phyloP scores from a whole-genome alignment of 2,113 vertebrate genomes.

The Vombatus ursinus region DNA sequence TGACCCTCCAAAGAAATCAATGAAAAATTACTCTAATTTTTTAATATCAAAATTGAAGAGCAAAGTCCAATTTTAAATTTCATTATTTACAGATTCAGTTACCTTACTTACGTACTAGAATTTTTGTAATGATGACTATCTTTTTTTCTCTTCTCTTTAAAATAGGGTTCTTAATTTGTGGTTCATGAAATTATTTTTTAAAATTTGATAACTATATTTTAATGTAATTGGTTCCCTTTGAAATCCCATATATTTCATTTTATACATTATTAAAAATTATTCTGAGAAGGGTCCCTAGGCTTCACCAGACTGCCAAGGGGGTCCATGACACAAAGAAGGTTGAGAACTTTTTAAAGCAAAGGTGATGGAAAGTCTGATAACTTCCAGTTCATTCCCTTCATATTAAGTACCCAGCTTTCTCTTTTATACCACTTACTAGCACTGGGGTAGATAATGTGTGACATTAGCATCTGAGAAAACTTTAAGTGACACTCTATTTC shows the following conservation, averaged over 20 bases:
- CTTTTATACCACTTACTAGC: not conserved
- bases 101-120: not conserved
- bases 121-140: not conserved
- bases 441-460: not conserved
- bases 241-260: not conserved
- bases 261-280: not conserved
- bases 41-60: constrained; percentile 14
- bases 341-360: not conserved
- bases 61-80: not conserved
- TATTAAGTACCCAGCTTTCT: not conserved
- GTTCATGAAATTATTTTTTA: not conserved
- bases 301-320: not conserved
- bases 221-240: not conserved
- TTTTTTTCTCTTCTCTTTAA: not conserved
- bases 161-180: not conserved
- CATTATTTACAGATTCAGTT: not conserved
- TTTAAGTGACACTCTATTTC: not conserved
- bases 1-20: not conserved
- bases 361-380: not conserved
- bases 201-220: not conserved
- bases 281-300: not conserved
- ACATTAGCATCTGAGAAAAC: not conserved
- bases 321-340: not conserved
- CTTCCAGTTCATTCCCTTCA: not conserved
- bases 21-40: not conserved